phyloP scores from a whole-genome alignment of 2,888 invertebrate genomes.

The Chouioia cunea region DNA sequence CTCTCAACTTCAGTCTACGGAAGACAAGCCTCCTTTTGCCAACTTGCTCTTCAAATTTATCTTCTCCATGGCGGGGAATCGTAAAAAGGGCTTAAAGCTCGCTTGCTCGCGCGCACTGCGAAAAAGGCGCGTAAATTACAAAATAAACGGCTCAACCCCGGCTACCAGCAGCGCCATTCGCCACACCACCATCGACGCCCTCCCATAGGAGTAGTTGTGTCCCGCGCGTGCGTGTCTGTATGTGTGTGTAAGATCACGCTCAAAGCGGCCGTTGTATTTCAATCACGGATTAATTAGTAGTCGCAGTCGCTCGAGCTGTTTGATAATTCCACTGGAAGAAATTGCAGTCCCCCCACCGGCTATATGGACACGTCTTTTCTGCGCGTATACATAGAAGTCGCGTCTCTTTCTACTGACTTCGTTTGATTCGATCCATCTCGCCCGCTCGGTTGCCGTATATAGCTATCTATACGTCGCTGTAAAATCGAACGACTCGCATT shows the following conservation, averaged over 20 bases:
- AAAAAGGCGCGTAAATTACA: constrained; percentile 11
- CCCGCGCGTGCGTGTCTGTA: too few relatives aligned
- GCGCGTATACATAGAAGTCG: not conserved
- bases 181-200: too few relatives aligned
- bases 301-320: constrained; percentile 21
- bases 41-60: too few relatives aligned
- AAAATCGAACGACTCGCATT: not conserved
- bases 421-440: not conserved
- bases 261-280: constrained; percentile 20
- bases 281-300: constrained; percentile 41
- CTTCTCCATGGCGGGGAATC: not conserved
- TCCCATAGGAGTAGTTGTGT: too few relatives aligned
- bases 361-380: too few relatives aligned
- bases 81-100: constrained; percentile 6
- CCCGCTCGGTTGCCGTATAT: too few relatives aligned
- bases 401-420: not conserved
- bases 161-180: too few relatives aligned
- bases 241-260: constrained; percentile 17
- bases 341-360: not conserved
- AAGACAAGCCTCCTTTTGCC: too few relatives aligned
- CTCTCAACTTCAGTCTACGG: too few relatives aligned
- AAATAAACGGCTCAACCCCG: not conserved
- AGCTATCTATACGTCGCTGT: too few relatives aligned
- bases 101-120: not conserved
- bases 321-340: constrained; percentile 29